Base-by-base conservation (phyloP, 1,140 invertebrate genomes). In the Geopemphigus sp. region DNA sequence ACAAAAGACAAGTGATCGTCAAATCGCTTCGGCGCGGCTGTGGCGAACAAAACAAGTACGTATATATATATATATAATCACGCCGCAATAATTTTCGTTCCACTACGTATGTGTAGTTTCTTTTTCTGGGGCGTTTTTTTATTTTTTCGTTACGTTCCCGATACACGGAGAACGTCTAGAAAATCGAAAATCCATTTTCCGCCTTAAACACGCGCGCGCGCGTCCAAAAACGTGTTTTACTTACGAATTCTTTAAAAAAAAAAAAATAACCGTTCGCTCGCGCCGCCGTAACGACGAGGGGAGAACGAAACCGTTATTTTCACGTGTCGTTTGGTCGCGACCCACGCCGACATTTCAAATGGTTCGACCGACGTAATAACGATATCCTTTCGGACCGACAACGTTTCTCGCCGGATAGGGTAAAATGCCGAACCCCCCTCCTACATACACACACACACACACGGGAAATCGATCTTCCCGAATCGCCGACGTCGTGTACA, bases 1-100 rank as follows among this genome's bases (percentile, higher is more conserved):
- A 89, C 81, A 89, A 89, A 81, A 88, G 90, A 83, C 85, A 91
- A 82, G 91, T 93, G 26, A 89, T 93, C 81, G 92, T 93, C 3
- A 91, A 92, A 84, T 92, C 91, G 68, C 85, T 93, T 45, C 89
- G 91, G 87, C 87, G 90, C 80, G 90, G 91, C 29, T 90, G 90
- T 82, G 89, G 88, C 59, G 90, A 92, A 81, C 85, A 88, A 24
- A 88, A 91, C 81, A 90, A 90, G 90, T 91, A 84, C 85, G 84
- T 83, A 22, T 15, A 68, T 19, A 32, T 10, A 57, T 19, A 24
- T 50, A 24, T 19, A 50, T 47, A n/a, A 68, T 50, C 12, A 24
- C 63, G 47, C 24, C 12, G 22, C 63, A 12, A n/a, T 14, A 47
- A 47, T 68, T 47, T 68, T 68, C 22, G 64, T 66, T 66, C 14